Evolutionary conservation across 2,797 vertebrate species (phyloP), one percentile per base, ranked within the genome.

Genomic region (Artibeus lituratus): DNA sequence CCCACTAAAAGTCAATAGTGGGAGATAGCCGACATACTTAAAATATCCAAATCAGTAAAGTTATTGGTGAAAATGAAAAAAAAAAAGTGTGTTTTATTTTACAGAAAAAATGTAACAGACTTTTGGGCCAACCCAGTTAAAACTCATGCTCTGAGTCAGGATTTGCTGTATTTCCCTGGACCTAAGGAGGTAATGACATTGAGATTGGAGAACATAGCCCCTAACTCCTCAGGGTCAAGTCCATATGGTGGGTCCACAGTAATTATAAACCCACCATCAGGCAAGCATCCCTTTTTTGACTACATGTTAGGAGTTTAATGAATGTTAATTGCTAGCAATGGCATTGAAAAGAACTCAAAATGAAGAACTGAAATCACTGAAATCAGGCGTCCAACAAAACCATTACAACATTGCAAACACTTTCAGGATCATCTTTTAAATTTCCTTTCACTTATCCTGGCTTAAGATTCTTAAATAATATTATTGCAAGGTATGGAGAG

Each of bases 401-500:
- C 26, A 37, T 37, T 5, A 42, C 1, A 37, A 7, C 12, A 72
- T 77, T 44, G 65, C 29, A 82, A 37, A 85, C 35, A 78, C 42
- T 72, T 74, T 82, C 49, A 80, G 49, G 53, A 83, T 82, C 62
- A 69, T 37, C 76, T 89, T 81, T 44, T 26, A 37, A 65, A 57
- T 59, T 59, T 67, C 44, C 15, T 26, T n/a, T 39, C 53, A 14
- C 2, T 10, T 49, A 22, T 49, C 35, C 82, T 84, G 53, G 76
- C 76, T 57, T 44, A 65, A 49, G 78, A 42, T 12, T 80, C 69
- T 84, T 15, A 47, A 55, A 55, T 15, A 51, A 1, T 18, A 37
- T 47, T 35, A 67, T 76, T 0, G 0, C 14, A n/a, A 16, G 10
- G 8, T 24, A 24, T 12, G 7, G 0, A 1, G 0, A 19, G 83